Conservation (phyloP, 1,140 invertebrate genomes). For the Eufriesea mexicana region DNA sequence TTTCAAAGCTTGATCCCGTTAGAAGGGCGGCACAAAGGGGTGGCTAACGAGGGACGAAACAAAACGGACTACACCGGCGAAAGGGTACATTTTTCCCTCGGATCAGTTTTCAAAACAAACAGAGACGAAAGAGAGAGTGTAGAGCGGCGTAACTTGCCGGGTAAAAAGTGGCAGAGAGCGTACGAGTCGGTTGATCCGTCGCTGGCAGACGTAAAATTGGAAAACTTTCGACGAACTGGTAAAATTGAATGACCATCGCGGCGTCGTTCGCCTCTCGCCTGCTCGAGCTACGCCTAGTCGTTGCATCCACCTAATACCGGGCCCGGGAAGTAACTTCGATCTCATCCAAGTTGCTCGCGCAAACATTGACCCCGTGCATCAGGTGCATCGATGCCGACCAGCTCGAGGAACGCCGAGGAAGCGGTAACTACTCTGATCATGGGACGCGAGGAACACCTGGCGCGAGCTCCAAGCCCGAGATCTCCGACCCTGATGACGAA, state of each 20-base stretch:
- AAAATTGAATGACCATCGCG: slow-evolving; percentile 39
- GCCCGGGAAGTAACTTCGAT: slow-evolving; percentile 13
- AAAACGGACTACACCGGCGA: too few species aligned
- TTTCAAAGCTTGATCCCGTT: neutral
- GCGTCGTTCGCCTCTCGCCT: neutral
- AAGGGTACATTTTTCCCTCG: neutral
- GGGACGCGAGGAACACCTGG: neutral
- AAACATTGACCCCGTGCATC: slow-evolving; percentile 49
- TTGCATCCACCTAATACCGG: slow-evolving; percentile 5
- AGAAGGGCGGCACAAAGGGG: neutral
- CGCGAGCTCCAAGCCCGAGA: neutral
- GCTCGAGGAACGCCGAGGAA: neutral
- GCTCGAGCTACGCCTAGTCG: neutral
- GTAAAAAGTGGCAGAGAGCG: neutral
- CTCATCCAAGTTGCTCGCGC: slow-evolving; percentile 47
- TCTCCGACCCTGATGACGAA: neutral
- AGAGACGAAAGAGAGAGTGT: neutral
- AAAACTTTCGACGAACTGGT: slow-evolving; percentile 25
- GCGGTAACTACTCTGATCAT: neutral
- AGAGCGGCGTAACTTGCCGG: too few species aligned
- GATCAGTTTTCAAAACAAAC: slow-evolving; percentile 5
- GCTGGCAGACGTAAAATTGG: slow-evolving; percentile 22
- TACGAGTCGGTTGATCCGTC: neutral
- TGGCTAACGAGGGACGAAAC: neutral
- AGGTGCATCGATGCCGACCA: slow-evolving; percentile 5